Base-by-base conservation (phyloP, 2,113 vertebrate genomes). In the Cyanoderma ruficeps region DNA sequence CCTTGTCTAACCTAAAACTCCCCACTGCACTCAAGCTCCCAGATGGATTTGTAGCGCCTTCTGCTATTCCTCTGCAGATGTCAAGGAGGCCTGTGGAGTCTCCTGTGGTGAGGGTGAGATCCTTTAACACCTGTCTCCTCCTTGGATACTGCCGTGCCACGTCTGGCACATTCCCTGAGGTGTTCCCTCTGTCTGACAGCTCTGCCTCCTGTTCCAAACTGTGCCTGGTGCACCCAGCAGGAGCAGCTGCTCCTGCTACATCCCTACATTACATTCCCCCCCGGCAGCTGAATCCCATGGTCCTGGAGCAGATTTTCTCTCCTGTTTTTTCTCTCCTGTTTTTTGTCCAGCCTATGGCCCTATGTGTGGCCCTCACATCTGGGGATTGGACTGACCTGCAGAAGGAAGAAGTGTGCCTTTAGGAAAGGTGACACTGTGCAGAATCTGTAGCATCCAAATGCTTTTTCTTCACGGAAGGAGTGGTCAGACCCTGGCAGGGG, bases 191-290 rank as follows among this genome's bases (percentile, higher is more conserved):
- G 27, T 67, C 64, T 0, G 0, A 61, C 46, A 86, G 42, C 71
- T 83, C 68, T 81, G 63, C 71, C 30, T 30, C 71, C 69, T 91
- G 47, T 19, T 89, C 35, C 74, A 33, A 25, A 2, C 13, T 41
- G 20, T 0, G 1, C n/a, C 47, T 84, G 74, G 17, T 37, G 64
- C 42, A 27, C 37, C 11, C 24, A 2, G 46, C 64, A 78, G 74
- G 30, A 92, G 30, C 27, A 80, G 37, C 46, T 69, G 37, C 4
- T 42, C 46, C 71, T 71, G 55, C 28, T 63, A 24, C 2, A 46
- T 37, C 22, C 41, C 11, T n/a, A 2, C 0, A 2, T 20, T n/a
- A 2, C 0, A 2, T 20, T 67, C 5, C 31, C 6, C 44, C 30
- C 14, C 0, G 1, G 39, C 15, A 77, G 31, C 10, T 53, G 59